A percentile compares a stretch with the other conserved stretches of the same genome.
phyloP scores from a whole-genome alignment of 2,797 vertebrate genomes.

The Tapera naevia region DNA sequence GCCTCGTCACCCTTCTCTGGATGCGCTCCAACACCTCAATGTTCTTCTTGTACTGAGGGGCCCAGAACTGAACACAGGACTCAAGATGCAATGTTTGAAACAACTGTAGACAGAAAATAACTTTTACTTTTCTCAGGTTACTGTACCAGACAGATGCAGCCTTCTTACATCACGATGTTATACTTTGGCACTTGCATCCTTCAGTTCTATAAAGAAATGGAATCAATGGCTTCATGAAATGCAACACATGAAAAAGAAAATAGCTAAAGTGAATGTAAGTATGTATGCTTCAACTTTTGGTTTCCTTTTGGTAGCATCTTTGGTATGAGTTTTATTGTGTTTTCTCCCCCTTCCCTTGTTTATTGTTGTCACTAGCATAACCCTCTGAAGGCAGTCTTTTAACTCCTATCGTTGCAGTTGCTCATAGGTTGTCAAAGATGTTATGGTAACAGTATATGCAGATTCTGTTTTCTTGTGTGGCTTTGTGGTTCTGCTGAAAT shows the following conservation, averaged over 20 bases:
- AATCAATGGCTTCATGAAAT: background rate
- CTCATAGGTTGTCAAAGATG: background rate
- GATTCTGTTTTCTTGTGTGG: background rate
- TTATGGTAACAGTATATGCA: background rate
- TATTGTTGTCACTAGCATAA: background rate
- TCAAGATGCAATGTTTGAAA: background rate
- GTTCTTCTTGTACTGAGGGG: too few relatives aligned
- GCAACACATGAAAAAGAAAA: background rate
- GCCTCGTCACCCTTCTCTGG: too few relatives aligned
- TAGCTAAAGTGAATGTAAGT: background rate
- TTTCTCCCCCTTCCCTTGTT: accelerated
- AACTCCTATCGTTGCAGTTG: background rate
- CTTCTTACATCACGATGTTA: background rate
- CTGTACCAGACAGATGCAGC: background rate
- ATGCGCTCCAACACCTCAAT: too few relatives aligned
- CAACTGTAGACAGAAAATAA: background rate
- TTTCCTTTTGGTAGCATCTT: background rate
- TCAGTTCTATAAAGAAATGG: background rate
- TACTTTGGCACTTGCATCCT: background rate
- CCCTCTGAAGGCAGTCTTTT: background rate
- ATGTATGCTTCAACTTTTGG: background rate
- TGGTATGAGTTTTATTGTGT: accelerated
- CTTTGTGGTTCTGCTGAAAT: background rate
- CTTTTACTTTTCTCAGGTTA: background rate
- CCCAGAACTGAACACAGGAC: too few relatives aligned